phyloP scores from a whole-genome alignment of 2,113 vertebrate species.

The Poeciliopsis occidentalis region DNA sequence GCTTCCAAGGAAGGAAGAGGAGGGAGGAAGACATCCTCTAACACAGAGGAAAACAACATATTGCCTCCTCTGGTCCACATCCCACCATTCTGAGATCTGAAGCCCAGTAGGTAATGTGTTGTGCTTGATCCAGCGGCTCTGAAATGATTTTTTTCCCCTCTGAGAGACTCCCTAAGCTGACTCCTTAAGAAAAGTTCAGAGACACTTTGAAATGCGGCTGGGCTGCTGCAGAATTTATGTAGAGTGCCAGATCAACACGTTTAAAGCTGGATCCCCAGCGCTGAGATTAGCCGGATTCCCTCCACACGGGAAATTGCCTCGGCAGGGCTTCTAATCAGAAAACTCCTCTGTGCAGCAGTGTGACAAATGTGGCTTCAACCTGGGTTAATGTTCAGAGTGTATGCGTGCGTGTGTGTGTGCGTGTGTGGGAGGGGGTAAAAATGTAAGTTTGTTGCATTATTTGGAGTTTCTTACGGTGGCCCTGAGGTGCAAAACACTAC shows the following conservation, averaged over 20 bases:
- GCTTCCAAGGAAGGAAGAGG: slow-evolving; percentile 9
- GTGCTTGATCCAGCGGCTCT: slow-evolving; percentile 29
- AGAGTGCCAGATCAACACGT: slow-evolving; percentile 25
- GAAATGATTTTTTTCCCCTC: slow-evolving; percentile 1
- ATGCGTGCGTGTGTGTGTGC: too few species aligned
- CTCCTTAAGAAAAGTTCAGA: slow-evolving; percentile 3
- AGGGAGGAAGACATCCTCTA: neutral
- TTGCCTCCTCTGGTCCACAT: slow-evolving; percentile 9
- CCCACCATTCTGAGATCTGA: neutral
- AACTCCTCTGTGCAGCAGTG: slow-evolving; percentile 17
- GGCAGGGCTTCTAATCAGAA: slow-evolving; percentile 29
- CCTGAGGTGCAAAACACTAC: too few species aligned
- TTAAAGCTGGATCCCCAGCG: slow-evolving; percentile 20
- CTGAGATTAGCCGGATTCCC: slow-evolving; percentile 47
- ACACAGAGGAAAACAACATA: slow-evolving; percentile 16
- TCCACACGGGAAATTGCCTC: slow-evolving; percentile 30
- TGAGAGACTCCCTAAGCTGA: slow-evolving; percentile 18
- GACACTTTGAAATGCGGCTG: slow-evolving; percentile 40
- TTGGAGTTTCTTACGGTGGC: neutral
- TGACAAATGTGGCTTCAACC: slow-evolving; percentile 12
- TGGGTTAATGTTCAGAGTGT: slow-evolving; percentile 13
- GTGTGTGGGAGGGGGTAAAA: neutral
- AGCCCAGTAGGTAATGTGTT: slow-evolving; percentile 11
- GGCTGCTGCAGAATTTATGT: slow-evolving; percentile 12
- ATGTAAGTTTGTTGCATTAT: neutral